Evolutionary conservation across 1,140 invertebrate genomes (phyloP), one percentile per base, ranked within the genome.

Genomic region (Chelonus insularis): DNA sequence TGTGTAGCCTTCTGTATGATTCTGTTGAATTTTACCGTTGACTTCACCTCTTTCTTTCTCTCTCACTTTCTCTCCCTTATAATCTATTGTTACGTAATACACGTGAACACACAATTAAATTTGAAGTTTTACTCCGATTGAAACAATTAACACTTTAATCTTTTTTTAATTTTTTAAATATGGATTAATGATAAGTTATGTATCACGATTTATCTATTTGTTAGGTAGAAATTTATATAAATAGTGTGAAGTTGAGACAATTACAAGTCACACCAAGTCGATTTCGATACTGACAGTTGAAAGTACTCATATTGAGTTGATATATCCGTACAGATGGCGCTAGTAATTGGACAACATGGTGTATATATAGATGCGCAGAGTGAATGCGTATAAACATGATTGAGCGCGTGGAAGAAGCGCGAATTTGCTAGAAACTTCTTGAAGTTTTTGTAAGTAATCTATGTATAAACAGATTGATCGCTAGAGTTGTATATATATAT

Each of bases 381-480:
- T 11, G 16, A 21, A 12, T 36, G 25, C 50, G 57, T 11, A 20
- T 45, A 25, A 8, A 36, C 11, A 32, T 48, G 25, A n/a, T 55
- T 16, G 51, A 14, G 20, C 47, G 9, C 23, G 37, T 20, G 16
- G 14, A 37, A 11, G 5, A 23, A 39, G 45, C 43, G 47, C 25
- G 54, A 62, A 62, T 51, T 21, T 39, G 34, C 60, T 45, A 62
- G 60, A 62, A 62, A 62, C 20, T 62, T 62, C 60, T 16, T 7
- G 36, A 12, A 48, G 32, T 4, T 47, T 62, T 52, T 56, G 54
- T 32, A 20, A 45, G n/a, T 16, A 11, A 36, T 54, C 51, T 45
- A 32, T 14, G 21, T 11, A 36, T 6, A 11, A 47, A 18, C 8
- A 34, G 9, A 59, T 32, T 11, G 14, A 9, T 2, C 2, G 2